Conservation (phyloP, 2,113 vertebrate genomes). For the Apeltes quadracus region DNA sequence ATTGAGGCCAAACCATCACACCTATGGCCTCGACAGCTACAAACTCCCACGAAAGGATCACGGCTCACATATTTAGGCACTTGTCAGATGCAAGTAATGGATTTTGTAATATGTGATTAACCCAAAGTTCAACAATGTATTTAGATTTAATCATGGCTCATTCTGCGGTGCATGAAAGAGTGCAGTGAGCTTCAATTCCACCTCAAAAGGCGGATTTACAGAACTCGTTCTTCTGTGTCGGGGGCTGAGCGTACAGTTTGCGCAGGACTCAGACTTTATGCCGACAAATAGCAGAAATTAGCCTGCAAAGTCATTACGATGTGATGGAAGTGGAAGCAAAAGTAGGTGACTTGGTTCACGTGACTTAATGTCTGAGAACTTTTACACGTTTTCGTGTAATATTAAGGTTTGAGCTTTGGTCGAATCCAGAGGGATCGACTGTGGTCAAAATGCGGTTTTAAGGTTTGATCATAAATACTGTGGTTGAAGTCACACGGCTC, state of each 20-base stretch:
- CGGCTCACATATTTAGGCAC: conserved; percentile 58
- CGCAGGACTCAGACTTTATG: conserved; percentile 54
- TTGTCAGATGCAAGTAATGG: conserved; percentile 78
- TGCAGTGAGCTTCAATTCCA: conserved; percentile 72
- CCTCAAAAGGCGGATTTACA: conserved; percentile 73
- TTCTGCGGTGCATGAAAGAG: conserved; percentile 59
- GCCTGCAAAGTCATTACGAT: conserved; percentile 32
- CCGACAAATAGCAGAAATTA: conserved; percentile 53
- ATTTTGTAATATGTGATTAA: conserved; percentile 79
- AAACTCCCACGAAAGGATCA: conserved; percentile 53
- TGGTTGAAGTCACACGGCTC: conserved; percentile 5
- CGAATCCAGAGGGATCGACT: not conserved
- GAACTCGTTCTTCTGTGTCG: conserved; percentile 62
- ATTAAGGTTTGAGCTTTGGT: conserved; percentile 2
- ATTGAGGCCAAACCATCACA: conserved; percentile 50
- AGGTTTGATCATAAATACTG: not conserved
- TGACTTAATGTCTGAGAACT: not conserved
- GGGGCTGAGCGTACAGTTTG: conserved; percentile 59
- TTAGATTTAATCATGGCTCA: conserved; percentile 72
- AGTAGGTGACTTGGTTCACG: conserved; percentile 12
- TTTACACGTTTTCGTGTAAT: not conserved
- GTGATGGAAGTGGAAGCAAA: conserved; percentile 16
- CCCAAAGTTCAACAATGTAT: conserved; percentile 70
- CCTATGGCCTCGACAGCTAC: conserved; percentile 39
- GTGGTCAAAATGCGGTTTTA: not conserved